Percentiles rank a stretch among this genome's conserved stretches.
These are phyloP conservation scores for Phrynocephalus vlangalii DNA, from an alignment of 2,797 vertebrate species.

Conservation along the genomic window DNA sequence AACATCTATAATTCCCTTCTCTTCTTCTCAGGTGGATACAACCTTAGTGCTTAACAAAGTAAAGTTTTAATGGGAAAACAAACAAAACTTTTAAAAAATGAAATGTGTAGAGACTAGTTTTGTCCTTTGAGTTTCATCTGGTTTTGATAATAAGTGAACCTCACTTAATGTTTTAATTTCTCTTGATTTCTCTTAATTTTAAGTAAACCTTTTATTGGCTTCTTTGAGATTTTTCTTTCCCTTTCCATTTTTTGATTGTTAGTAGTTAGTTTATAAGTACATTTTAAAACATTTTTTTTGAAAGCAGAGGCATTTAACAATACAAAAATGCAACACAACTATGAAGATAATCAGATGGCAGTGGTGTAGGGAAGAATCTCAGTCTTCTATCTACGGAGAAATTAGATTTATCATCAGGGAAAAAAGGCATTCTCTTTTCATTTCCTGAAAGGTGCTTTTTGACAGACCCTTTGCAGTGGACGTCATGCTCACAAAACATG, in stretches of 20 bases:
- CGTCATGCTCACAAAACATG: conserved; percentile 84
- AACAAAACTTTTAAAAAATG: conserved; percentile 28
- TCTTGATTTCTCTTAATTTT: conserved; percentile 51
- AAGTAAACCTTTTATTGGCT: conserved; percentile 53
- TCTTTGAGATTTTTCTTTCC: conserved; percentile 35
- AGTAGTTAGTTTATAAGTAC: conserved; percentile 56
- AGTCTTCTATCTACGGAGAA: conserved; percentile 79
- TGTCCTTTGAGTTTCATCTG: conserved; percentile 50
- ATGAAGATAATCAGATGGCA: conserved; percentile 75
- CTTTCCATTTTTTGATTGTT: conserved; percentile 19
- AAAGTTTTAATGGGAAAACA: conserved; percentile 57
- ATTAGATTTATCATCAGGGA: conserved; percentile 81
- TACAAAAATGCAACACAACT: conserved; percentile 74
- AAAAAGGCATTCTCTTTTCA: conserved; percentile 82
- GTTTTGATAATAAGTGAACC: conserved; percentile 49
- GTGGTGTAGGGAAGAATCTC: conserved; percentile 63
- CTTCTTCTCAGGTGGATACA: conserved; percentile 39
- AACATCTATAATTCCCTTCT: accelerated
- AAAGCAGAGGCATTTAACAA: conserved; percentile 64
- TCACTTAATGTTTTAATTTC: conserved; percentile 38
- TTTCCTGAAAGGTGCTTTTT: conserved; percentile 85
- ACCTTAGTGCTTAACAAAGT: conserved; percentile 53
- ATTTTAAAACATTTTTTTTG: conserved; percentile 69
- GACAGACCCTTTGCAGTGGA: conserved; percentile 85
- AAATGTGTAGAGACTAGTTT: conserved; percentile 44